These are phyloP conservation scores for Aspidiotus destructor DNA, from an alignment of 2,888 invertebrate species.

Conservation along the genomic window DNA sequence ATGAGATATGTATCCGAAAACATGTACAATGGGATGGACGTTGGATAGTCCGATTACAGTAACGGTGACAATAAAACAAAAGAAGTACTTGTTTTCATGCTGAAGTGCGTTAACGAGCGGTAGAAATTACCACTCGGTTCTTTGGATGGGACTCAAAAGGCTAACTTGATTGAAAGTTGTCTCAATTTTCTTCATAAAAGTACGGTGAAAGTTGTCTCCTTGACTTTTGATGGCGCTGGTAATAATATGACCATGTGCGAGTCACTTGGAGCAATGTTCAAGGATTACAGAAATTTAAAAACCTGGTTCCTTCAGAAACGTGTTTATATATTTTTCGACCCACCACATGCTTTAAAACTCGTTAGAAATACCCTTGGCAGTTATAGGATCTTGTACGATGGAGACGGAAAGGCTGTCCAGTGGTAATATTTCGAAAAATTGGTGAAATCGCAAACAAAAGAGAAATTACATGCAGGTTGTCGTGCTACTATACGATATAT, in stretches of 20 bases:
- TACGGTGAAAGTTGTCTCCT: constrained; percentile 15
- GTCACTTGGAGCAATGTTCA: constrained; percentile 1
- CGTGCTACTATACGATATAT: not conserved
- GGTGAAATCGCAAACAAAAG: not conserved
- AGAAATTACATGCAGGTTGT: not conserved
- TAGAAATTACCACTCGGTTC: constrained; percentile 35
- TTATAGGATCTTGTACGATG: constrained; percentile 5
- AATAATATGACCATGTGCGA: constrained; percentile 14
- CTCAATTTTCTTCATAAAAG: constrained; percentile 26
- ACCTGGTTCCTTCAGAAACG: not conserved
- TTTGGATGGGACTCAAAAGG: constrained; percentile 9
- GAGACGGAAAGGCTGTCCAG: not conserved
- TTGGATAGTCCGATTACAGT: constrained; percentile 15
- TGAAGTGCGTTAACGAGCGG: constrained; percentile 29
- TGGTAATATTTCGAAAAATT: constrained; percentile 3
- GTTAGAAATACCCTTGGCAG: constrained; percentile 11
- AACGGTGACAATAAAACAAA: constrained; percentile 8
- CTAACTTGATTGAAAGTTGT: constrained; percentile 18
- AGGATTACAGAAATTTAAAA: constrained; percentile 3
- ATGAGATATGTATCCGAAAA: constrained; percentile 20
- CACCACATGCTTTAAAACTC: constrained; percentile 7
- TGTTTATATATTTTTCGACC: constrained; percentile 1
- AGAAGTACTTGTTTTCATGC: constrained; percentile 28
- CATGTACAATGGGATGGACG: constrained; percentile 22
- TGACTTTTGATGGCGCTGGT: constrained; percentile 34